Conservation (phyloP, 2,797 vertebrate genomes). For the Darevskia mixta region DNA sequence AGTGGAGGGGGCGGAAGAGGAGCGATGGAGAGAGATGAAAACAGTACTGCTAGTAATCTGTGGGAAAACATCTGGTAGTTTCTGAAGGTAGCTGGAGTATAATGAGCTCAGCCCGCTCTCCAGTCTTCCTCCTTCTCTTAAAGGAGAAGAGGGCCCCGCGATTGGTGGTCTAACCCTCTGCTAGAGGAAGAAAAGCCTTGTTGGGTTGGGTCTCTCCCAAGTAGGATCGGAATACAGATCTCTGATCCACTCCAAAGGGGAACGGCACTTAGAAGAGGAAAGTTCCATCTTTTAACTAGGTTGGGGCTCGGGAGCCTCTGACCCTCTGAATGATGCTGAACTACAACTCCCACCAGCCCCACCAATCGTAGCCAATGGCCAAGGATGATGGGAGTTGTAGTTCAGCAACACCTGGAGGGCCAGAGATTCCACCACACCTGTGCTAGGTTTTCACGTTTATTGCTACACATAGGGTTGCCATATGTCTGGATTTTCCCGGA, state of each 20-base stretch:
- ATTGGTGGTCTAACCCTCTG: not conserved
- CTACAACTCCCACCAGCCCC: too few species aligned
- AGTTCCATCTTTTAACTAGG: not conserved
- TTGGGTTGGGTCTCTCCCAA: not conserved
- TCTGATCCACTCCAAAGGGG: not conserved
- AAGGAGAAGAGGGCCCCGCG: not conserved
- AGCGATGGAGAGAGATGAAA: not conserved
- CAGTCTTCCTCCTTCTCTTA: not conserved
- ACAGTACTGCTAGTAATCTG: not conserved
- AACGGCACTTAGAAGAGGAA: not conserved
- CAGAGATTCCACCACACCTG: too few species aligned
- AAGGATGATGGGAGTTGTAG: too few species aligned
- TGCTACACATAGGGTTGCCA: too few species aligned
- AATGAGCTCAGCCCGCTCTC: fast-evolving
- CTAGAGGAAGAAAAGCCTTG: not conserved
- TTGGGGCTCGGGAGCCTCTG: too few species aligned
- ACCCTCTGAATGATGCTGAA: too few species aligned
- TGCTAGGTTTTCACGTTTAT: too few species aligned
- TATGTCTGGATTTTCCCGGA: too few species aligned
- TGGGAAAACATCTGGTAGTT: not conserved
- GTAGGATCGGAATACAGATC: not conserved
- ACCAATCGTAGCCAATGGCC: too few species aligned
- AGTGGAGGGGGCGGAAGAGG: not conserved
- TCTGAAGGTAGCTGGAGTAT: not conserved
- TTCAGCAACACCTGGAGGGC: too few species aligned